Evolutionary conservation across 30 jellyfish, hydroid and myxozoan species (phyloP).

Genomic region (Cassiopea xamachana): DNA sequence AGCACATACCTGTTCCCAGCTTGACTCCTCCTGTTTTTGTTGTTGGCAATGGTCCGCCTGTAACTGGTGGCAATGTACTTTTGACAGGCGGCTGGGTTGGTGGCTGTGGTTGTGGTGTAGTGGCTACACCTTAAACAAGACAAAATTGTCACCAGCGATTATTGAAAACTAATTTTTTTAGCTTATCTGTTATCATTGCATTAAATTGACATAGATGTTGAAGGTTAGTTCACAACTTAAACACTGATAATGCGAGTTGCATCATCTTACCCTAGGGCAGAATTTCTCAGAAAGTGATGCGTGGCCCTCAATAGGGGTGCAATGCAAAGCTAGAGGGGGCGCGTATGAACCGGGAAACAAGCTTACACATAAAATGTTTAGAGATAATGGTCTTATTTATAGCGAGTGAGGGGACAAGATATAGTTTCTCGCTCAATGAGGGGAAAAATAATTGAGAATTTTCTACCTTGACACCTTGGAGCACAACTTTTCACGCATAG

Average conservation of each 20-base stretch:
- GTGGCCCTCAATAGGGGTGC: too few relatives aligned
- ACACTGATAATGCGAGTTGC: too few relatives aligned
- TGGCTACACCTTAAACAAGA: conserved; percentile 37
- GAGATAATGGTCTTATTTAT: too few relatives aligned
- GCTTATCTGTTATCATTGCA: too few relatives aligned
- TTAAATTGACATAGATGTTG: too few relatives aligned
- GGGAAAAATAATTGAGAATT: not conserved
- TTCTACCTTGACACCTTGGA: conserved; percentile 81
- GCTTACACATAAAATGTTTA: too few relatives aligned
- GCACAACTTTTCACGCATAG: conserved; percentile 76
- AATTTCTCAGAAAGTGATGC: too few relatives aligned
- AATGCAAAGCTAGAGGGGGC: too few relatives aligned
- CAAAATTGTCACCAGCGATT: conserved; percentile 13
- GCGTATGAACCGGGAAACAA: too few relatives aligned
- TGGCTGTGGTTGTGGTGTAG: conserved; percentile 63
- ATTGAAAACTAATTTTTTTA: not conserved
- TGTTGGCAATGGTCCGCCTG: conserved; percentile 71
- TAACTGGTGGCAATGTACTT: conserved; percentile 42
- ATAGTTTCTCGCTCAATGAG: not conserved
- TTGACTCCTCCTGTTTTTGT: conserved; percentile 66
- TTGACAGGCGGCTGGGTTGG: conserved; percentile 64
- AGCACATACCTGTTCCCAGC: conserved; percentile 62
- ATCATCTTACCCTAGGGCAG: too few relatives aligned
- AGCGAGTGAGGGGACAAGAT: too few relatives aligned
- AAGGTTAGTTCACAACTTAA: too few relatives aligned